Conservation (phyloP, 1,140 invertebrate genomes). For the Cydia fagiglandana region DNA sequence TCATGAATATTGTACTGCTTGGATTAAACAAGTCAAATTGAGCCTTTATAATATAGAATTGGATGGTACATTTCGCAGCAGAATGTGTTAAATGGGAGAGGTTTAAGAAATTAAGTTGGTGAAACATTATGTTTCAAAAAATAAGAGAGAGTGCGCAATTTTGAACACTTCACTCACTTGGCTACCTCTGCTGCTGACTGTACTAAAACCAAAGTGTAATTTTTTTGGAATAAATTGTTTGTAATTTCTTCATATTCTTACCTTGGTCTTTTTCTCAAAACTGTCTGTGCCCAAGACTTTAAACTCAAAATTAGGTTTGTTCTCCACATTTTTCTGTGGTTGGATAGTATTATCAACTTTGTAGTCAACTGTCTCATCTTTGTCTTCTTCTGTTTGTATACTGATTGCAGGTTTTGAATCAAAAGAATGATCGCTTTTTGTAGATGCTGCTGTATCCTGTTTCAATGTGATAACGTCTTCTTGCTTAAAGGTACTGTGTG, state of each 20-base stretch:
- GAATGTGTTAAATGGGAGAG: no score
- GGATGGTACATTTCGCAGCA: background rate
- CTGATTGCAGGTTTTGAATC: background rate
- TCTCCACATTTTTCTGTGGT: conserved; percentile 36
- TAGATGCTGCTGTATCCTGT: conserved; percentile 40
- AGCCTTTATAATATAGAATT: background rate
- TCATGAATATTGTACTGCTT: no score
- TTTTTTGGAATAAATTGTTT: background rate
- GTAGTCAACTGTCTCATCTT: background rate
- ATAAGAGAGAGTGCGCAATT: no score
- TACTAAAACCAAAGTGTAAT: background rate
- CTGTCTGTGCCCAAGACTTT: conserved; percentile 78
- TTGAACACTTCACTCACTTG: no score
- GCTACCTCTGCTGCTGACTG: no score
- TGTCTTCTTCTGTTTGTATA: conserved; percentile 35
- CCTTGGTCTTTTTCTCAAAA: conserved; percentile 74
- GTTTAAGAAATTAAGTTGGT: no score
- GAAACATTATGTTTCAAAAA: no score
- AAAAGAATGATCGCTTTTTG: conserved; percentile 19
- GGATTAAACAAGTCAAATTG: no score
- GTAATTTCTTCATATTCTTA: conserved; percentile 40
- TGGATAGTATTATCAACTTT: background rate
- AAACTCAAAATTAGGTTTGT: conserved; percentile 59
- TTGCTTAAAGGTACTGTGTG: conserved; percentile 46
- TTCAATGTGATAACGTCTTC: conserved; percentile 50